Base-by-base conservation (phyloP, 2,888 invertebrate species). In the Uropetala carovei region DNA sequence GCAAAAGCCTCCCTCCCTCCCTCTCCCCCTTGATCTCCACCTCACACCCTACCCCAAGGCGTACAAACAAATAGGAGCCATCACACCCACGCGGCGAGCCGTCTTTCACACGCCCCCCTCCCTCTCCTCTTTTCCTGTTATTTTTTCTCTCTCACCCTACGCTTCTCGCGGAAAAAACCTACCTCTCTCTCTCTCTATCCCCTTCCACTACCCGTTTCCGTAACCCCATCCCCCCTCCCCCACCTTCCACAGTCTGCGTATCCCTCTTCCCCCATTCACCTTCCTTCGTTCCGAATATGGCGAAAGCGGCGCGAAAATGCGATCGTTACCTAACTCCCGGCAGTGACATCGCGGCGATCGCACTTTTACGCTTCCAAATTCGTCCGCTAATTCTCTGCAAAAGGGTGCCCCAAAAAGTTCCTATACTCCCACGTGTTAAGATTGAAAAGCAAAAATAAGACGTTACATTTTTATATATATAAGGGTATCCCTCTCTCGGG, bases 31-130 rank as follows among this genome's bases (percentile, higher is more conserved):
- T 10, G 7, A 59, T 0, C 57, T 56, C 83, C 5, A 8, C 18
- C 43, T 14, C 83, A n/a, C 8, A n/a, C 8, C 30, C 30, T 43
- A 16, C 30, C 43, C 27, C 27, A 22, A 59, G 27, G n/a, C 58
- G 85, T 18, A 27, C 30, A 59, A 64, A 59, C 60, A 64, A 86
- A 86, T 64, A 59, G 86, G 86, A 30, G 30, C 22, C 86, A 57
- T 43, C 86, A 58, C 86, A 16, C n/a, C 83, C 56, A 43, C 43
- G 83, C 18, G 27, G 18, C 83, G 30, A 83, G 43, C 83, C 83
- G 58, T 86, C 86, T 30, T 86, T 86, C 60, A 60, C 59, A 59
- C 60, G 86, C 14, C 86, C 59, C 14, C 30, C 30, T 13, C n/a
- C 83, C 14, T 14, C 27, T 43, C 82, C 82, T 43, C 64, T 11